Percentiles rank a stretch among this genome's conserved stretches.
phyloP scores from a whole-genome alignment of 2,113 vertebrate species.

The Notothenia coriiceps region DNA sequence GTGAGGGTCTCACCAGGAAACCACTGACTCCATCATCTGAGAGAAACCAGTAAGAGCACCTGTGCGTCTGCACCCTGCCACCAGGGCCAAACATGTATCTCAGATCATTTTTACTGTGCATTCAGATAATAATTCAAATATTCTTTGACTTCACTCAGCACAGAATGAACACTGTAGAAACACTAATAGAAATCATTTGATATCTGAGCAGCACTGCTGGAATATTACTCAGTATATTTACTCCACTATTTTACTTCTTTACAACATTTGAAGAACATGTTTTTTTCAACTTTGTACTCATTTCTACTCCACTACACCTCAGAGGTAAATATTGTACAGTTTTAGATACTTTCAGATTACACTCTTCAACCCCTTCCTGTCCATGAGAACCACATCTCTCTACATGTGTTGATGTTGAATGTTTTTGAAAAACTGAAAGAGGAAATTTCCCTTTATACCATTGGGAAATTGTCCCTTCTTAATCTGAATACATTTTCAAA shows the following conservation, averaged over 20 bases:
- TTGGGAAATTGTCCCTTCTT: background rate
- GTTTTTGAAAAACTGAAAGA: too few species aligned
- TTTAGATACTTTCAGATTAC: too few species aligned
- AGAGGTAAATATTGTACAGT: too few species aligned
- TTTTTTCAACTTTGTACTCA: too few species aligned
- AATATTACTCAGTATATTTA: background rate
- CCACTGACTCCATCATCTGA: background rate
- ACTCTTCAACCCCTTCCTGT: too few species aligned
- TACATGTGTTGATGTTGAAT: too few species aligned
- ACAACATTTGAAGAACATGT: too few species aligned
- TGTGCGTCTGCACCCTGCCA: background rate
- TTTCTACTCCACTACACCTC: too few species aligned
- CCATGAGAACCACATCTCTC: too few species aligned
- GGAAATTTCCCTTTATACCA: too few species aligned
- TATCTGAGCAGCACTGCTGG: background rate
- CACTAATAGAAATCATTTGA: background rate
- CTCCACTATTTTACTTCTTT: background rate
- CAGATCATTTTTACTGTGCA: background rate
- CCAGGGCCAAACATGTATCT: background rate
- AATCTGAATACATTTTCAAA: too few species aligned
- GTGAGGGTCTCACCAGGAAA: too few species aligned
- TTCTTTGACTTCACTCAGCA: background rate
- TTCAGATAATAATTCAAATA: background rate
- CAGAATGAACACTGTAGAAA: conserved; percentile 20
- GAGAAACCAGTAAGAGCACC: conserved; percentile 10